Percentiles rank a stretch among this genome's conserved stretches.
phyloP scores from a whole-genome alignment of 2,113 vertebrate genomes.

The Cisticola juncidis region DNA sequence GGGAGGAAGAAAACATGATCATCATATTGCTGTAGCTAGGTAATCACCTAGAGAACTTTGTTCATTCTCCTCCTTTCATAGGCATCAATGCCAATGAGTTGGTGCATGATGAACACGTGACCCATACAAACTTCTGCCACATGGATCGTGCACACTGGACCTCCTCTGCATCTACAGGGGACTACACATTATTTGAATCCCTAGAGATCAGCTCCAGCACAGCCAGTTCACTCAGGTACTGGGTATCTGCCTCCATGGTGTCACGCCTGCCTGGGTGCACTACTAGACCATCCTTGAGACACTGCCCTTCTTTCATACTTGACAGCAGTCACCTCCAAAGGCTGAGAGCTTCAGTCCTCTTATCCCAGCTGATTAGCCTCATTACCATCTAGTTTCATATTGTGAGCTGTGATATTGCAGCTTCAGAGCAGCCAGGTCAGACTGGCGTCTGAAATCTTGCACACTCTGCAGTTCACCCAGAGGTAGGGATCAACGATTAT shows the following conservation, averaged over 20 bases:
- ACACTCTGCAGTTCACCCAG: background rate
- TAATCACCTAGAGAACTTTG: background rate
- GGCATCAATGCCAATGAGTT: background rate
- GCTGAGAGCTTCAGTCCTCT: background rate
- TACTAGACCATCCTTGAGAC: background rate
- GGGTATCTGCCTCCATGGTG: background rate
- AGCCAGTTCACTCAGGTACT: background rate
- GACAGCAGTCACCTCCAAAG: background rate
- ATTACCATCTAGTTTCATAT: background rate
- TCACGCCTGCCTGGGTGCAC: too few relatives aligned
- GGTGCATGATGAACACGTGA: background rate
- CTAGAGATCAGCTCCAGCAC: background rate
- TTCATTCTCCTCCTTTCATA: background rate
- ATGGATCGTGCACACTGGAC: background rate
- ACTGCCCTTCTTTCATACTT: background rate
- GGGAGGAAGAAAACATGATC: background rate
- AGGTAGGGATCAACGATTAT: background rate
- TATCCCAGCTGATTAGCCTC: background rate
- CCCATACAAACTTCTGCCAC: background rate
- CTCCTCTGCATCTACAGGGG: background rate
- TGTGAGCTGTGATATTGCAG: rapidly evolving
- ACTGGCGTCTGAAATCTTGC: background rate
- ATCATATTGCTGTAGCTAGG: background rate
- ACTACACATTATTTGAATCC: too few relatives aligned
- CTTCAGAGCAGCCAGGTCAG: background rate